Conservation (phyloP, 2,113 vertebrate genomes). For the Silurus glanis region DNA sequence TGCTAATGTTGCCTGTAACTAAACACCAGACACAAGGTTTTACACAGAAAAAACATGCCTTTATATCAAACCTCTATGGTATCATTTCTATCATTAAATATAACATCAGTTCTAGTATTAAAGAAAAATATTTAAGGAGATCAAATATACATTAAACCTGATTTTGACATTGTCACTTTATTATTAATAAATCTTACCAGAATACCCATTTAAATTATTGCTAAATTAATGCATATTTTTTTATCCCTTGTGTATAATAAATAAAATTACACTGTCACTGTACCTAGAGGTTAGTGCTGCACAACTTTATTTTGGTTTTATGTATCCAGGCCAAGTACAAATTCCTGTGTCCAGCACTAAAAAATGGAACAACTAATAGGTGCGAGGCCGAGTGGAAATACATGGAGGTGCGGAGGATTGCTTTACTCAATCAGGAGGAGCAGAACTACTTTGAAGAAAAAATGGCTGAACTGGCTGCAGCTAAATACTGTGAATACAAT, state of each 20-base stretch:
- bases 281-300: background rate
- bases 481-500: slow-evolving; percentile 67
- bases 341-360: slow-evolving; percentile 69
- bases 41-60: too few relatives aligned
- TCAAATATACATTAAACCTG: background rate
- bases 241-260: background rate
- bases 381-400: slow-evolving; percentile 67
- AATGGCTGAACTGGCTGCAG: slow-evolving; percentile 59
- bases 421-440: slow-evolving; percentile 64
- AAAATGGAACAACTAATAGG: background rate
- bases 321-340: slow-evolving; percentile 51
- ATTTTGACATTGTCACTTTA: background rate
- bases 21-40: too few relatives aligned
- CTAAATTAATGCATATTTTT: background rate
- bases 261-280: background rate
- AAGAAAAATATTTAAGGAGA: background rate
- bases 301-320: background rate
- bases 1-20: too few relatives aligned
- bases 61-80: too few relatives aligned
- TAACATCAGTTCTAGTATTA: too few relatives aligned
- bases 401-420: slow-evolving; percentile 68
- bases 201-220: background rate
- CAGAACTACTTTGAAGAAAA: slow-evolving; percentile 70
- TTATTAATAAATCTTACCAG: background rate
- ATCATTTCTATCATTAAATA: too few relatives aligned